phyloP scores from a whole-genome alignment of 2,888 invertebrate genomes.

The Drosophila formosana region DNA sequence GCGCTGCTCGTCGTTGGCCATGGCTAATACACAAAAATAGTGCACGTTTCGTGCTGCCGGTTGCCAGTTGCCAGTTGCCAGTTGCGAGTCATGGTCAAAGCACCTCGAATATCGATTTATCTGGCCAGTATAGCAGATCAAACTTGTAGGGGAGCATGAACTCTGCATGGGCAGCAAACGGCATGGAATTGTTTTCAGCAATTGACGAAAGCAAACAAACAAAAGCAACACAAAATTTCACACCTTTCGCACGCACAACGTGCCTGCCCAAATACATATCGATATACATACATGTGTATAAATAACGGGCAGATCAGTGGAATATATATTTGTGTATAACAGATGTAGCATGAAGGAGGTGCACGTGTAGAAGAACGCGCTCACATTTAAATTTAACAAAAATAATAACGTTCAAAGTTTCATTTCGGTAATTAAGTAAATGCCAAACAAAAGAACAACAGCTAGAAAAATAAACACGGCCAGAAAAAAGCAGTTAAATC shows the following conservation, averaged over 20 bases:
- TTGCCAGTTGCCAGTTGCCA: conserved; percentile 4
- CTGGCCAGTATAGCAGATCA: conserved; percentile 41
- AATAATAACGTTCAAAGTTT: conserved; percentile 37
- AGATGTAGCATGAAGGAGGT: conserved; percentile 1
- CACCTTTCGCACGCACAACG: conserved; percentile 61
- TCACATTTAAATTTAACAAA: conserved; percentile 39
- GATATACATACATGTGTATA: neutral
- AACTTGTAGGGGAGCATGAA: conserved; percentile 27
- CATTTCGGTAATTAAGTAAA: conserved; percentile 36
- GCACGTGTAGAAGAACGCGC: conserved; percentile 15
- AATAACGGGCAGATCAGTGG: conserved; percentile 24
- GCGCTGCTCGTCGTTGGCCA: conserved; percentile 39
- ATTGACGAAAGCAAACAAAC: conserved; percentile 74
- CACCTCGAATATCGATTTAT: conserved; percentile 76
- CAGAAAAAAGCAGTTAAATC: conserved; percentile 23
- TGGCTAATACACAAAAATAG: conserved; percentile 44
- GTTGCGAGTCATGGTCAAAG: conserved; percentile 66
- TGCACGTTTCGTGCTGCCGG: conserved; percentile 27
- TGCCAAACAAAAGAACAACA: conserved; percentile 30
- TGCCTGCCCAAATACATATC: conserved; percentile 18
- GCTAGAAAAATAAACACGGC: conserved; percentile 33
- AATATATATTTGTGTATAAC: conserved; percentile 15
- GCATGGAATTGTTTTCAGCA: conserved; percentile 64
- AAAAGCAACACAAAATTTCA: conserved; percentile 59
- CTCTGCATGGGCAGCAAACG: conserved; percentile 41